Base-by-base conservation (phyloP, 1,140 invertebrate genomes). In the Drosophila parabipectinata region DNA sequence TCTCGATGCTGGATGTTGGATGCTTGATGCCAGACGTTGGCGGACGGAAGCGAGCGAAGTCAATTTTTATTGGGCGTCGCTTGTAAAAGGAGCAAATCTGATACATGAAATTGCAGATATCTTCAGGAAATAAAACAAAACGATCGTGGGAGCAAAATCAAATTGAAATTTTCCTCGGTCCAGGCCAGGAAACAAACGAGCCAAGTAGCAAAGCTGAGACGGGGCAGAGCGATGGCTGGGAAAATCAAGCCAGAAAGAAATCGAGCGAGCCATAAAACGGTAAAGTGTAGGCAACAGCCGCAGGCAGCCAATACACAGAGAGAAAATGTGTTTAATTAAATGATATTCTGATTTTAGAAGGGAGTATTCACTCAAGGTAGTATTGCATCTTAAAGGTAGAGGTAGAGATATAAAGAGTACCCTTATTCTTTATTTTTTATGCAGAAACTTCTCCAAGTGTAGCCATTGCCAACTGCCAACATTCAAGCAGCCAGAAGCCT, bases 91-190 rank as follows among this genome's bases (percentile, higher is more conserved):
- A 74, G 61, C 60, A 75, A 75, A 75, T 75, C 72, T 75, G 72
- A 76, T 76, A 76, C 73, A 76, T 64, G 61, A 76, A 76, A 76
- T 68, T 60, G 54, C 56, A 74, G 72, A 66, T 74, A 74, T 74
- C 60, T 64, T 24, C 71, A 74, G 72, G 62, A 76, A 76, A 68
- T 75, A 76, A 76, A 76, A 76, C 73, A 68, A 76, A 76, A 75
- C 73, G 73, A 76, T 76, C 73, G 73, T 57, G 39, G 54, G 26
- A 60, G 54, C 41, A 24, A 55, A 76, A 76, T 76, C 72, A 76
- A 76, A 76, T 76, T 76, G 73, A 76, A 76, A 76, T 76, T 76
- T 67, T 50, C 32, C 18, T 37, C 18, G 39, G n/a, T 26, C 39
- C 72, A 18, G 34, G 39, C 48, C 45, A 62, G 58, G 64, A 45